These are phyloP conservation scores for Ciconia nigra DNA, from an alignment of 2,797 vertebrate species.

Conservation along the genomic window DNA sequence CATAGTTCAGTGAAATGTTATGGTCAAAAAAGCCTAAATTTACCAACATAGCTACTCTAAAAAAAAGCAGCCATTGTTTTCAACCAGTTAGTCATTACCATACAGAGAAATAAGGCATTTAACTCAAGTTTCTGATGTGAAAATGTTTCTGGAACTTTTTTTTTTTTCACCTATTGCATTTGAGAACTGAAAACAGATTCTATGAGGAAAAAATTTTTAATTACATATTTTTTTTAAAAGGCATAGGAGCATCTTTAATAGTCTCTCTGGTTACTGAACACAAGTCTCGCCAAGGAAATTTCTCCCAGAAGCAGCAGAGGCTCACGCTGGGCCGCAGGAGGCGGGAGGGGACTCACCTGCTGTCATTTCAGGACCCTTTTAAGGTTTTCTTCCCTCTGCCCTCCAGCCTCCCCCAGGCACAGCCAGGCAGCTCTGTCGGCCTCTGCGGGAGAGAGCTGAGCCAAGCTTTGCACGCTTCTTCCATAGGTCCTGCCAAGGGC, in stretches of 20 bases:
- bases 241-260: background rate
- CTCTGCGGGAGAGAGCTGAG: background rate
- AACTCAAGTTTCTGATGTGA: background rate
- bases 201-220: background rate
- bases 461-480: background rate
- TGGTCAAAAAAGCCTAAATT: background rate
- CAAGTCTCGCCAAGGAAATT: background rate
- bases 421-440: background rate
- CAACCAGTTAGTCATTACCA: background rate
- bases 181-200: background rate
- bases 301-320: background rate
- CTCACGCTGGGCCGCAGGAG: background rate
- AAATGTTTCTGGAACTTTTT: background rate
- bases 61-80: background rate
- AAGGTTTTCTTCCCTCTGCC: background rate
- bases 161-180: background rate
- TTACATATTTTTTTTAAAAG: background rate
- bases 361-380: background rate
- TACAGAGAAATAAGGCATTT: background rate
- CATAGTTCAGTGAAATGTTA: background rate
- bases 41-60: background rate
- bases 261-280: background rate
- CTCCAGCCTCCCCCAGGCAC: background rate
- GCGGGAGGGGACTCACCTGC: background rate
- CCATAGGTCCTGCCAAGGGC: background rate